Percentiles rank a stretch among this genome's conserved stretches.
Evolutionary conservation across 2,888 invertebrate species (phyloP).

Genomic region (Cryptus viduatorius): DNA sequence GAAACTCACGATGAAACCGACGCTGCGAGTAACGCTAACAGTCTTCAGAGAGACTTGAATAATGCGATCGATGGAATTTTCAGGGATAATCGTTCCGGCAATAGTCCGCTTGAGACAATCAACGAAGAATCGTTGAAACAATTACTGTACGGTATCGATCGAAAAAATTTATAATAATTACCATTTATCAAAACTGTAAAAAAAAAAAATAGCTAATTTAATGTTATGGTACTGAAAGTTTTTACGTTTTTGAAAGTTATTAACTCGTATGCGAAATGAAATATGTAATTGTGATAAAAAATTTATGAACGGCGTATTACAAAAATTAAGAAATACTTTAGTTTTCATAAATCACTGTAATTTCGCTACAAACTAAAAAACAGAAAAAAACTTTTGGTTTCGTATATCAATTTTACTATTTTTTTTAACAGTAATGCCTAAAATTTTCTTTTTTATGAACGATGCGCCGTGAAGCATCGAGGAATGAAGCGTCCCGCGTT

Average conservation of each 20-base stretch:
- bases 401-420: not conserved
- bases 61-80: conserved; percentile 72
- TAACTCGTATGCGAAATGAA: too few relatives aligned
- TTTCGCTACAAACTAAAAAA: too few relatives aligned
- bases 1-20: conserved; percentile 41
- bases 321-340: too few relatives aligned
- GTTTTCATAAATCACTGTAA: too few relatives aligned
- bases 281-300: too few relatives aligned
- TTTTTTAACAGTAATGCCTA: not conserved
- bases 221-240: too few relatives aligned
- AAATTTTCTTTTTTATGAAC: not conserved
- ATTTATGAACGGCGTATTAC: too few relatives aligned
- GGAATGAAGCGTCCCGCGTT: conserved; percentile 17
- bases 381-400: too few relatives aligned
- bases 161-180: conserved; percentile 66
- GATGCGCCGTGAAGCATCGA: conserved; percentile 2
- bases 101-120: conserved; percentile 83
- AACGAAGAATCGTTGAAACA: conserved; percentile 86
- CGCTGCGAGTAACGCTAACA: conserved; percentile 43
- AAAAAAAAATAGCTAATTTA: not conserved
- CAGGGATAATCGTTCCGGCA: conserved; percentile 65
- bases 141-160: conserved; percentile 83
- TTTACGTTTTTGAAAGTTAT: too few relatives aligned
- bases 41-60: conserved; percentile 67
- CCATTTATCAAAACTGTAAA: not conserved